Conservation (phyloP, 2,797 vertebrate genomes). For the Squalus acanthias region DNA sequence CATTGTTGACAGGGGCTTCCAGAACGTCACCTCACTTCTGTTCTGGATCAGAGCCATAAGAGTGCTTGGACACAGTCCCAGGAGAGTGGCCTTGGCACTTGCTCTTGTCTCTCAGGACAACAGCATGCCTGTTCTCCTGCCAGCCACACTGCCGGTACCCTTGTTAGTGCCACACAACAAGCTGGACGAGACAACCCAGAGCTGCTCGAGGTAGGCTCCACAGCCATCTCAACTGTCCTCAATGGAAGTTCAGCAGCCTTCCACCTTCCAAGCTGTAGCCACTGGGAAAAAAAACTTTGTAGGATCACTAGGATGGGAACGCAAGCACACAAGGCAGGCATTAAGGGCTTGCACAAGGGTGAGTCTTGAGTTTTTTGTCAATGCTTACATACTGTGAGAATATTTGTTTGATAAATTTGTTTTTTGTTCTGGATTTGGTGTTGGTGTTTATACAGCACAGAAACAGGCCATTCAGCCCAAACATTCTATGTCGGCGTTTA, state of each 20-base stretch:
- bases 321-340: neutral
- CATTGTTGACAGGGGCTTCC: too few species aligned
- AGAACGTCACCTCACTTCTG: too few species aligned
- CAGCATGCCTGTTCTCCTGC: neutral
- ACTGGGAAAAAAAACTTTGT: neutral
- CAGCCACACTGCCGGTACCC: neutral
- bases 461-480: too few species aligned
- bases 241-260: neutral
- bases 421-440: neutral
- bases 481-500: too few species aligned
- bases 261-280: neutral
- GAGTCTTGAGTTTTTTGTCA: neutral
- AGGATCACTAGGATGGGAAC: neutral
- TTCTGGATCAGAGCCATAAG: too few species aligned
- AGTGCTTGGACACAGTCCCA: too few species aligned
- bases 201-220: neutral
- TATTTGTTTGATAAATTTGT: neutral
- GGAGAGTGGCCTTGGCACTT: too few species aligned
- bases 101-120: neutral
- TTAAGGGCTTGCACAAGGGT: neutral
- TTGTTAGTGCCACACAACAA: too few species aligned
- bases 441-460: too few species aligned
- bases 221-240: neutral
- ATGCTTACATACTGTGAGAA: neutral
- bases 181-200: neutral